Base-by-base conservation (phyloP, 1,140 invertebrate species). In the Lanistes nyassanus region DNA sequence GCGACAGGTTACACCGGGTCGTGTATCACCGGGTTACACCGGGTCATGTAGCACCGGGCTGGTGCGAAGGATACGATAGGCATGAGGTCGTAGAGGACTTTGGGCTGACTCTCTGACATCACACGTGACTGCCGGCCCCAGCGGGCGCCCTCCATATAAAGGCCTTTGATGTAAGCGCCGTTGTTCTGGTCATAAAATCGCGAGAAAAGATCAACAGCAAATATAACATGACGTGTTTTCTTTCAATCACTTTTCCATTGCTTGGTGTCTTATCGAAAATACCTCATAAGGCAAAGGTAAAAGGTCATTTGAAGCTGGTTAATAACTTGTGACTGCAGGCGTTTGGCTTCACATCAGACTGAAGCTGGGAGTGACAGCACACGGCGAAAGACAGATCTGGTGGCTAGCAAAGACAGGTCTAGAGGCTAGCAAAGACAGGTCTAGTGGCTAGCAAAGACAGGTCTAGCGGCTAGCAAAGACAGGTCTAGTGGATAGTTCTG, bases 141-240 rank as follows among this genome's bases (percentile, higher is more conserved):
- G 26, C 87, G 75, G 19, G 88, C 89, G 68, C 89, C 89, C 79
- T 90, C 89, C 76, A 90, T 84, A 77, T 80, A 89, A 36, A 90
- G 74, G 0, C 89, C 89, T 58, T 81, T 73, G 19, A 90, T 79
- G 71, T 90, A 90, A 23, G 89, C 88, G 75, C 89, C 89, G 79
- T 84, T 86, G 31, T 34, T 73, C 88, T 89, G 78, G 26, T 78
- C n/a, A n/a, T n/a, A n/a, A n/a, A n/a, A n/a, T n/a, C n/a, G n/a
- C n/a, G n/a, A n/a, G n/a, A n/a, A n/a, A n/a, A n/a, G n/a, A n/a
- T n/a, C n/a, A 77, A 34, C 67, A 47, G 13, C 67, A 75, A 76
- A 75, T 21, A 60, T 66, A 53, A 34, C 11, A 65, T 19, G 58
- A 29, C 58, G 34, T 31, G n/a, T 62, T 31, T 29, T n/a, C 19